Evolutionary conservation across 2,888 invertebrate genomes (phyloP).

Genomic region (Leptogaster cylindrica): DNA sequence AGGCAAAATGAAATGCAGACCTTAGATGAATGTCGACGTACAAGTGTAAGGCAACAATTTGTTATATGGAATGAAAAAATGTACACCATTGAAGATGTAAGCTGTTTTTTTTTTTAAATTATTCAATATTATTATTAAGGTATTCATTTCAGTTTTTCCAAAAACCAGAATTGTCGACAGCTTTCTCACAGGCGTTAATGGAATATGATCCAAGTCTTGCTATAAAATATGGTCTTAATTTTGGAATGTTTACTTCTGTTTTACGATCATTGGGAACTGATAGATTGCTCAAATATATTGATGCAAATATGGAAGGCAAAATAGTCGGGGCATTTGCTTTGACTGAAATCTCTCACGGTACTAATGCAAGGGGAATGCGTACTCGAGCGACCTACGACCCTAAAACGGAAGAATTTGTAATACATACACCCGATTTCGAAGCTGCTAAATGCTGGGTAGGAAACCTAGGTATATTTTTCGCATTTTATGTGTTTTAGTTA

Average conservation of each 20-base stretch:
- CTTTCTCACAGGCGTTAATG: slow-evolving; percentile 65
- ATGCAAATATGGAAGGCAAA: slow-evolving; percentile 58
- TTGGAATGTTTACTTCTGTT: slow-evolving; percentile 71
- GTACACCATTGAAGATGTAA: slow-evolving; percentile 46
- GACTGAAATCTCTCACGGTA: slow-evolving; percentile 94
- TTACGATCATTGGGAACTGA: slow-evolving; percentile 71
- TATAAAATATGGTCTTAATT: slow-evolving; percentile 71
- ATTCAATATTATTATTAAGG: no score
- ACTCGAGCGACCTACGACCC: slow-evolving; percentile 89
- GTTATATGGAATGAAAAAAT: slow-evolving; percentile 72
- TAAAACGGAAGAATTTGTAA: slow-evolving; percentile 76
- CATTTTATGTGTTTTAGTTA: neutral
- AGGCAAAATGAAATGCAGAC: slow-evolving; percentile 62
- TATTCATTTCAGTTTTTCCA: slow-evolving; percentile 60
- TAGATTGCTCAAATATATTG: slow-evolving; percentile 67
- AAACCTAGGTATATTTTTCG: slow-evolving; percentile 78
- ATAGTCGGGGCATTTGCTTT: slow-evolving; percentile 79
- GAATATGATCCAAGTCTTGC: slow-evolving; percentile 69
- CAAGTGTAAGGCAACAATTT: slow-evolving; percentile 68
- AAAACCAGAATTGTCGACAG: slow-evolving; percentile 64
- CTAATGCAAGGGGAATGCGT: slow-evolving; percentile 89
- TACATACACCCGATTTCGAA: slow-evolving; percentile 92
- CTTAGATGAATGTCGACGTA: slow-evolving; percentile 66
- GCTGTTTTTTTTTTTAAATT: neutral
- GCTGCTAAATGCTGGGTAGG: slow-evolving; percentile 98